Evolutionary conservation across 2,888 invertebrate genomes (phyloP), one percentile per base, ranked within the genome.

Genomic region (Sphaerolaimus hirsutus): DNA sequence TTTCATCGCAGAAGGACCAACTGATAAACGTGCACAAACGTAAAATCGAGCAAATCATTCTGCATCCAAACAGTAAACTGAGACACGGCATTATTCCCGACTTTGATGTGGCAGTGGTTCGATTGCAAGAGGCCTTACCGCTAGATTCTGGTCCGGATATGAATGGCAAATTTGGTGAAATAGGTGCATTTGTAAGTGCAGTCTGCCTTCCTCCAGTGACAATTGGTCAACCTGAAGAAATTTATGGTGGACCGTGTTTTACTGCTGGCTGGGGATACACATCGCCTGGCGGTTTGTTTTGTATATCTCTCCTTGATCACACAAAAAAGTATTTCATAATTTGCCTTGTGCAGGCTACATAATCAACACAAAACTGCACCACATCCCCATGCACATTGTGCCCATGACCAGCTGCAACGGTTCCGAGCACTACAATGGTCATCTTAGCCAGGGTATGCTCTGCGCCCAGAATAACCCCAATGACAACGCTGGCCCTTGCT

Each of bases 381-480:
- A 49, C 23, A 7, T 49, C 10, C 43, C 41, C n/a, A 44, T 49
- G 40, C 22, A 14, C 14, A 38, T 49, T 5, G 22, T 27, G 32
- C 3, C 71, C 49, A 61, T 65, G 21, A 62, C 66, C 12, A 70
- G 71, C 53, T 76, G 75, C 55, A 76, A 76, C 58, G 72, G 73
- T 10, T 72, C 73, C 14, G 70, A 70, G 53, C 72, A 75, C 59
- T 75, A 74, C 54, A 71, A 72, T 49, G 74, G 74, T 27, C 67
- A 69, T 48, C 64, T 75, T 41, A 68, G 68, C n/a, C 60, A 66
- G 38, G 68, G 71, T 52, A 71, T 73, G 55, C 71, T 75, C 49
- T 76, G 76, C 55, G 72, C 74, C 40, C 73, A 71, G n/a, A n/a
- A n/a, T 50, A 69, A 71, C 7, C 71, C 71, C 49, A 65, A 25